These are phyloP conservation scores for Dascillus cervinus DNA, from an alignment of 2,888 invertebrate species.

Conservation along the genomic window DNA sequence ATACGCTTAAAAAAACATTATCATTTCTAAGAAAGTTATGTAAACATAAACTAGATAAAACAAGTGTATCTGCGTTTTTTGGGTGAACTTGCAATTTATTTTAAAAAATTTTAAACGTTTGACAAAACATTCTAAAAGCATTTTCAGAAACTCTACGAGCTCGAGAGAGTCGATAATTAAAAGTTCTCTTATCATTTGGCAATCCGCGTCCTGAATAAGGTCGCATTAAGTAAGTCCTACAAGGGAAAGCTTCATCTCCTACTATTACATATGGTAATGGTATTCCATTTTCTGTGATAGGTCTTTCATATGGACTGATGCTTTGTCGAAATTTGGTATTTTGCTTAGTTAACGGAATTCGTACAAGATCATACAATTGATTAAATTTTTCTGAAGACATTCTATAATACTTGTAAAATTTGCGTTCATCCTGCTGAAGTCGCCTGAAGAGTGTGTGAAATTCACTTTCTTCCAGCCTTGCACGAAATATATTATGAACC, in stretches of 20 bases:
- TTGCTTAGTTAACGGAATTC: too few species aligned
- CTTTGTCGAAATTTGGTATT: too few species aligned
- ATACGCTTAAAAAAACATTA: not conserved
- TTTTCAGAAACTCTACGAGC: too few species aligned
- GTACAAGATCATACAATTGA: too few species aligned
- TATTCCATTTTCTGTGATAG: not conserved
- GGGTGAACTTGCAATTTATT: constrained; percentile 4
- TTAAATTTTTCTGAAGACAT: too few species aligned
- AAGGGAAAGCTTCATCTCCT: constrained; percentile 4
- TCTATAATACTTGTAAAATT: too few species aligned
- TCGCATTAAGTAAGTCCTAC: too few species aligned
- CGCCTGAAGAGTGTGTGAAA: too few species aligned
- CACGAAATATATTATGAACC: too few species aligned
- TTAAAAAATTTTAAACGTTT: not conserved
- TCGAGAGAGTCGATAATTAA: constrained; percentile 1
- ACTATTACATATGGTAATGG: constrained; percentile 2
- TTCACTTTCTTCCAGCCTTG: too few species aligned
- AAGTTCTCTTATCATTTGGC: not conserved
- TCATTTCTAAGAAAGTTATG: constrained; percentile 4
- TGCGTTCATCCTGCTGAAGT: too few species aligned
- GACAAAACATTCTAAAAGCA: too few species aligned
- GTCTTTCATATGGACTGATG: not conserved
- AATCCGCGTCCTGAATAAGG: not conserved
- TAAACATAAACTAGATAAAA: constrained; percentile 2
- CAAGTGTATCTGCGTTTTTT: constrained; percentile 4